Conservation (phyloP, 2,888 invertebrate species). For the Ectemnius continuus region DNA sequence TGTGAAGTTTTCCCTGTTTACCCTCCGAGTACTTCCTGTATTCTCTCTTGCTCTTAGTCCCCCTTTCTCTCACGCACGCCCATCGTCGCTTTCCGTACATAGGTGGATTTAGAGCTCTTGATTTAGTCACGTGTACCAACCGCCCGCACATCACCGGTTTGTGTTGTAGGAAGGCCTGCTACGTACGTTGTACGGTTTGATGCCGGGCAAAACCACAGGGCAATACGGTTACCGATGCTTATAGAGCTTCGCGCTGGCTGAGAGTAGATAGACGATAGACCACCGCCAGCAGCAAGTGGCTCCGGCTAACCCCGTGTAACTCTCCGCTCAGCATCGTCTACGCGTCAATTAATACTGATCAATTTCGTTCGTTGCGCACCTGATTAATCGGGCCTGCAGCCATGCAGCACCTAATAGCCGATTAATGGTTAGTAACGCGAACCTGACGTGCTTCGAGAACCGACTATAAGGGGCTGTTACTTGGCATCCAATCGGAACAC, state of each 20-base stretch:
- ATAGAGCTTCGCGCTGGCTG: slow-evolving; percentile 25
- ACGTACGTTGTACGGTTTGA: slow-evolving; percentile 21
- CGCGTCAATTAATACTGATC: neutral
- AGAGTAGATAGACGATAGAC: slow-evolving; percentile 4
- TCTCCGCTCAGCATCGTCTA: neutral
- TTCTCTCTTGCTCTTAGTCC: neutral
- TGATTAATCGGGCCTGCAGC: neutral
- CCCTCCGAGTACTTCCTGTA: neutral
- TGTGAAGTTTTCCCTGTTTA: slow-evolving; percentile 2
- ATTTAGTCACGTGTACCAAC: slow-evolving; percentile 30
- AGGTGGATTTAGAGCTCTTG: slow-evolving; percentile 39
- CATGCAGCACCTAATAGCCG: too few species aligned
- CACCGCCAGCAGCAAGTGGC: too few species aligned
- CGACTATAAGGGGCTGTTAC: too few species aligned
- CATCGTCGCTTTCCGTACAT: too few species aligned
- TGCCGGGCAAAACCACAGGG: neutral
- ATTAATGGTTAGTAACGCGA: too few species aligned
- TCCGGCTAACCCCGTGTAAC: too few species aligned
- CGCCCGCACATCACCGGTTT: slow-evolving; percentile 37
- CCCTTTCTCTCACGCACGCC: slow-evolving; percentile 7
- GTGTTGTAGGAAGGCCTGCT: slow-evolving; percentile 25
- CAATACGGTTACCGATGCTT: slow-evolving; percentile 13
- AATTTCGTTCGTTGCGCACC: neutral
- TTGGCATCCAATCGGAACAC: too few species aligned
- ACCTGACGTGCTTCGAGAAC: too few species aligned